Evolutionary conservation across 2,113 vertebrate species (phyloP), one percentile per base, ranked within the genome.

Genomic region (Pogona vitticeps): DNA sequence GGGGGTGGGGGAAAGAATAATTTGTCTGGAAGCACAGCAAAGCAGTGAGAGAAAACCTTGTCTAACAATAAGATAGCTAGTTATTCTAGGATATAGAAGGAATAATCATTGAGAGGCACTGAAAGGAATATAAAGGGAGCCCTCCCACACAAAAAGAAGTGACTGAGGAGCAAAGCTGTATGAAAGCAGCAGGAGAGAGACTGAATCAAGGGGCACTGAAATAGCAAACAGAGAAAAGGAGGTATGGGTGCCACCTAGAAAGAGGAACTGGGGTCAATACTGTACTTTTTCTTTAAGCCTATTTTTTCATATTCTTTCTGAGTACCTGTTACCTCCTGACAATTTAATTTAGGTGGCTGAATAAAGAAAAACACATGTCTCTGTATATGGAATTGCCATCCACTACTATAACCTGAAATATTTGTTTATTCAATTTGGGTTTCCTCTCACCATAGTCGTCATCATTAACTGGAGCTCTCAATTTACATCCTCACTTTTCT

Each of bases 401-500:
- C 4, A 73, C 28, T 12, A 80, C 15, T 28, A 70, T 9, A 58
- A 28, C 28, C 6, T 78, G 75, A 68, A 23, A 79, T n/a, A 33
- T 40, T n/a, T n/a, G 59, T 70, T 26, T 63, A 52, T 52, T 6
- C 10, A 52, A 52, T 52, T 52, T 52, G 46, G 46, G 46, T 52
- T 76, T 73, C 67, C 38, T 61, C 52, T 46, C 65, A 20, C 23
- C 58, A 46, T 63, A 31, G 46, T 40, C 13, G n/a, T 65, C n/a
- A 80, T 40, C 26, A 86, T 61, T 88, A 88, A 23, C 20, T 79
- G 77, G 40, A 84, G 46, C 59, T 86, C 61, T 31, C 17, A 40
- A 79, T 81, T 90, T 58, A 88, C 84, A 71, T n/a, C 12, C 84
- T 42, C 38, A 59, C 59, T 52, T 85, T 73, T n/a, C 40, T 80